phyloP scores from a whole-genome alignment of 2,113 vertebrate species.

The Ophthalmotilapia sp. region DNA sequence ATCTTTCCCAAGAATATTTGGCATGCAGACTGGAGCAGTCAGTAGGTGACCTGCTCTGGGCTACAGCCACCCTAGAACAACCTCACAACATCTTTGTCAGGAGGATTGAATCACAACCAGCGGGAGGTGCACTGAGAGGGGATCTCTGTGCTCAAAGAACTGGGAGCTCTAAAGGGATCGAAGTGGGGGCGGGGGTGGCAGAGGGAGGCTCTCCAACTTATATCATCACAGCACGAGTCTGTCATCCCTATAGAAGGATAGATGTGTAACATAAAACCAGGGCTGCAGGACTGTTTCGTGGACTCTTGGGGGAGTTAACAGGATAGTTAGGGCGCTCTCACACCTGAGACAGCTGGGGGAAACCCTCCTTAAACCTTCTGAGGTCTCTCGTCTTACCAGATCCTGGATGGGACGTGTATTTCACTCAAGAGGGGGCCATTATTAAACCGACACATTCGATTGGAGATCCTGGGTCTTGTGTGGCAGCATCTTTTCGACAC shows the following conservation, averaged over 20 bases:
- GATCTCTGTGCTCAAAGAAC: background rate
- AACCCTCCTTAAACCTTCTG: background rate
- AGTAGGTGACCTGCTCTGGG: background rate
- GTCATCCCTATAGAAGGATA: background rate
- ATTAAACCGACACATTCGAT: background rate
- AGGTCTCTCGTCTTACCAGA: background rate
- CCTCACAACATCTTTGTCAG: background rate
- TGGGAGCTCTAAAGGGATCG: background rate
- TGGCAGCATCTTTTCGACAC: background rate
- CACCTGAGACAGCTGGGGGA: background rate
- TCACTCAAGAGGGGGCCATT: background rate
- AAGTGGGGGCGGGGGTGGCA: background rate
- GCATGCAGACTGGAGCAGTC: background rate
- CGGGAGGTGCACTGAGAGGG: background rate
- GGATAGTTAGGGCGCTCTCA: background rate
- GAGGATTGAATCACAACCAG: background rate
- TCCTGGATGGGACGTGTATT: background rate
- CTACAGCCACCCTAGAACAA: background rate
- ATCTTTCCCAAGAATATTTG: background rate
- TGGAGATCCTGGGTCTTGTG: background rate
- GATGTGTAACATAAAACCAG: background rate
- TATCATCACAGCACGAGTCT: background rate
- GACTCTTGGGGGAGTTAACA: background rate
- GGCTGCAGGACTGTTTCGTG: background rate
- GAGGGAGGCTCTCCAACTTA: background rate